phyloP scores from a whole-genome alignment of 2,888 invertebrate genomes.

The Sphaerophoria taeniata region DNA sequence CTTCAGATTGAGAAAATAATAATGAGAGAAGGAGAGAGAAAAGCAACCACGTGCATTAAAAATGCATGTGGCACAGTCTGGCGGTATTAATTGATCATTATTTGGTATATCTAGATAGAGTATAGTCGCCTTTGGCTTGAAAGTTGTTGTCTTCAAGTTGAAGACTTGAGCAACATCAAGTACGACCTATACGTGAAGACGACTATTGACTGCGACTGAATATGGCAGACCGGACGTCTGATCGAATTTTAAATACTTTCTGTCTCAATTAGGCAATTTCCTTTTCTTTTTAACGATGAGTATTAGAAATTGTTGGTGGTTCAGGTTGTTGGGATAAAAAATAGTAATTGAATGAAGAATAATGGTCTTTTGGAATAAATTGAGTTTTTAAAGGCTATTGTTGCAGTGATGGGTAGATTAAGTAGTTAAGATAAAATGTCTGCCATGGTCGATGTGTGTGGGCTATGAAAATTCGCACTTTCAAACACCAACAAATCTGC shows the following conservation, averaged over 20 bases:
- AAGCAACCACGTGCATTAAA: slow-evolving; percentile 48
- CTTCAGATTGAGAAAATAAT: not conserved
- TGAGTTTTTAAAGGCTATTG: too few relatives aligned
- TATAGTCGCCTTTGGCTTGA: slow-evolving; percentile 25
- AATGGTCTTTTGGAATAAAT: too few relatives aligned
- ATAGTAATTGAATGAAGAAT: too few relatives aligned
- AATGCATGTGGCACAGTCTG: slow-evolving; percentile 40
- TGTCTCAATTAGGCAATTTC: slow-evolving; percentile 43
- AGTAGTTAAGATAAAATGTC: too few relatives aligned
- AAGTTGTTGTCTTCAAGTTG: slow-evolving; percentile 28
- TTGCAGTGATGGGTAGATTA: too few relatives aligned
- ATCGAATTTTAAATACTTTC: slow-evolving; percentile 46
- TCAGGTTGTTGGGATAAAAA: too few relatives aligned
- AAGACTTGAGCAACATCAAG: slow-evolving; percentile 3
- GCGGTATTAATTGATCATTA: slow-evolving; percentile 37
- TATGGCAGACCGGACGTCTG: slow-evolving; percentile 52
- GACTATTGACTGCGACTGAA: slow-evolving; percentile 4
- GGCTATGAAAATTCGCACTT: too few relatives aligned
- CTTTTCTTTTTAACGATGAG: slow-evolving; percentile 15
- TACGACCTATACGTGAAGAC: not conserved
- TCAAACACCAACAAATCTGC: too few relatives aligned
- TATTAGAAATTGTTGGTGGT: too few relatives aligned
- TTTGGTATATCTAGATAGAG: not conserved
- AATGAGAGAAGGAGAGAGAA: slow-evolving; percentile 36
- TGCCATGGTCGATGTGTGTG: too few relatives aligned